Conservation (phyloP, 2,113 vertebrate genomes). For the Naja naja region DNA sequence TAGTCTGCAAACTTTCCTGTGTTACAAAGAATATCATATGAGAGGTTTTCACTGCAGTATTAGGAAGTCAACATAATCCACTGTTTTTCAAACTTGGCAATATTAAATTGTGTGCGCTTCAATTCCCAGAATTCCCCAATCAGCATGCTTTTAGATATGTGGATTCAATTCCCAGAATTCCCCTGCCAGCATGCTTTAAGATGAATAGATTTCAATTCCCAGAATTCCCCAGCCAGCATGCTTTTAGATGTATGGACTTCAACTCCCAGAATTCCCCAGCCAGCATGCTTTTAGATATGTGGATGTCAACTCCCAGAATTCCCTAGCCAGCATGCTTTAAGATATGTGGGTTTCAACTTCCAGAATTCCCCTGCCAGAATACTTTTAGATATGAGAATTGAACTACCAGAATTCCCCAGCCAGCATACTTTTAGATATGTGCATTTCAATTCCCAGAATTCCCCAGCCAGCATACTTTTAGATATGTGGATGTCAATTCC, state of each 20-base stretch:
- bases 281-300: too few species aligned
- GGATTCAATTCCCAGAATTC: too few species aligned
- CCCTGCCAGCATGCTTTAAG: background rate
- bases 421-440: background rate
- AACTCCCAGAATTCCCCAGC: background rate
- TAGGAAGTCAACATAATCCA: background rate
- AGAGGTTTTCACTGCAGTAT: background rate
- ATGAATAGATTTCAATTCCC: background rate
- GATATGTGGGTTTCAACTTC: background rate
- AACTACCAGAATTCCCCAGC: background rate
- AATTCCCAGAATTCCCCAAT: background rate
- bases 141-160: background rate
- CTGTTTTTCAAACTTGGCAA: background rate
- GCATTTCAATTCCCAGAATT: background rate
- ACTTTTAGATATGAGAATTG: background rate
- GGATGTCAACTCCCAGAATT: background rate
- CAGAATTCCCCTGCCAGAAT: background rate
- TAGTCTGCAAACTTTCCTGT: background rate
- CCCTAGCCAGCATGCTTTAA: background rate
- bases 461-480: background rate
- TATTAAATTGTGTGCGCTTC: background rate
- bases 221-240: background rate
- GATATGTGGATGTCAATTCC: background rate
- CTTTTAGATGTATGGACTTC: background rate
- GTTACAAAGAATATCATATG: background rate